Percentiles rank a stretch among this genome's conserved stretches.
Conservation (phyloP, 2,888 invertebrate genomes). For the Polymixis flavicincta region DNA sequence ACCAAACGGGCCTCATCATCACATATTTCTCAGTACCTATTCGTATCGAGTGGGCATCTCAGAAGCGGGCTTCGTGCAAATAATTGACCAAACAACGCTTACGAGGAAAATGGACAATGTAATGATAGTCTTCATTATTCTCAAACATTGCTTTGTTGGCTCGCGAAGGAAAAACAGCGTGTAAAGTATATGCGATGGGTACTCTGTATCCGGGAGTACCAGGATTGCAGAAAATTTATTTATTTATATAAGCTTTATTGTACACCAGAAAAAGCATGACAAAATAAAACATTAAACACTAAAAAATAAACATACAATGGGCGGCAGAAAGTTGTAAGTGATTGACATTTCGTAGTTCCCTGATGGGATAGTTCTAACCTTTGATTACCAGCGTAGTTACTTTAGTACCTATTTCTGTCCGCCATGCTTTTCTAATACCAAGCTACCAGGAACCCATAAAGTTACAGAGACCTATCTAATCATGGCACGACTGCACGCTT, state of each 20-base stretch:
- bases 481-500: background rate
- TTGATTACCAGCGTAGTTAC: background rate
- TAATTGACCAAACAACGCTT: slow-evolving; percentile 57
- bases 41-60: slow-evolving; percentile 34
- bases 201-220: slow-evolving; percentile 33
- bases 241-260: too few species aligned
- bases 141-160: slow-evolving; percentile 37
- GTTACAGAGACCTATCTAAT: background rate
- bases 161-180: slow-evolving; percentile 23
- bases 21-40: slow-evolving; percentile 47
- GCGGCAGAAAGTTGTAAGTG: slow-evolving; percentile 17
- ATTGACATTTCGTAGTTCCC: background rate
- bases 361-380: background rate
- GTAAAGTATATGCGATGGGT: background rate
- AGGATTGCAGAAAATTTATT: slow-evolving; percentile 40
- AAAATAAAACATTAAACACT: too few species aligned
- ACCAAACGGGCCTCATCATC: background rate
- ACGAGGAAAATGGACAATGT: slow-evolving; percentile 62
- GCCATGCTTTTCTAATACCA: background rate
- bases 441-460: slow-evolving; percentile 32
- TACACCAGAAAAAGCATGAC: too few species aligned
- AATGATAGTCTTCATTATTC: slow-evolving; percentile 13
- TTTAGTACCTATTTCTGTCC: background rate
- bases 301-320: too few species aligned
- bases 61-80: slow-evolving; percentile 49